Conservation (phyloP, 23 tunicate species). For the Aplidium turbinatum region DNA sequence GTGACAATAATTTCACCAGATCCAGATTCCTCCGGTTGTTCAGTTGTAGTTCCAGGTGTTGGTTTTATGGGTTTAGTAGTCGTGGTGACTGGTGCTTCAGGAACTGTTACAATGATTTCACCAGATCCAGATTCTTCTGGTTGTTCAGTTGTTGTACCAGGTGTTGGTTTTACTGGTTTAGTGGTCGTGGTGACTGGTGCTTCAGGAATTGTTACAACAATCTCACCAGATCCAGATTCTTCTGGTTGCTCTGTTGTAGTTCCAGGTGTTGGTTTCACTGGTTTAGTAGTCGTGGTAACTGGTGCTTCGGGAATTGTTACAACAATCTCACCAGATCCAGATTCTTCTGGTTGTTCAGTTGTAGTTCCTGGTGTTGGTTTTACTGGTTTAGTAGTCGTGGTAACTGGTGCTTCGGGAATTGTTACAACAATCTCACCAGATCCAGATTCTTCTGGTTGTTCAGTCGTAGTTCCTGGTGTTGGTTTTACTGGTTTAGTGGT, state of each 20-base stretch:
- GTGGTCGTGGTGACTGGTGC: slow-evolving; percentile 63
- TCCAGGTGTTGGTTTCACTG: slow-evolving; percentile 40
- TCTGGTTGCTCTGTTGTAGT: slow-evolving; percentile 50
- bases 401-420: slow-evolving; percentile 41
- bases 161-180: slow-evolving; percentile 37
- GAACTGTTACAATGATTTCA: slow-evolving; percentile 34
- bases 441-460: slow-evolving; percentile 48
- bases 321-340: slow-evolving; percentile 38
- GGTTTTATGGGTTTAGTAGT: slow-evolving; percentile 39
- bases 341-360: slow-evolving; percentile 53
- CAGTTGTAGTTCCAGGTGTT: slow-evolving; percentile 43
- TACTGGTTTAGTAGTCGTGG: slow-evolving; percentile 47
- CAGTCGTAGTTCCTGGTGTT: slow-evolving; percentile 45
- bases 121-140: slow-evolving; percentile 67
- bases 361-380: slow-evolving; percentile 35
- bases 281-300: slow-evolving; percentile 49
- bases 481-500: slow-evolving; percentile 44
- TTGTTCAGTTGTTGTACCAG: slow-evolving; percentile 64
- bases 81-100: slow-evolving; percentile 47
- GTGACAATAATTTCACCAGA: slow-evolving; percentile 55
- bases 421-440: slow-evolving; percentile 40
- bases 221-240: slow-evolving; percentile 66
- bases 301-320: slow-evolving; percentile 42
- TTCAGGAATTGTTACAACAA: slow-evolving; percentile 25
- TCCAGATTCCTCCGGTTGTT: slow-evolving; percentile 47